phyloP scores from a whole-genome alignment of 2,888 invertebrate genomes.

The Tholera decimalis region DNA sequence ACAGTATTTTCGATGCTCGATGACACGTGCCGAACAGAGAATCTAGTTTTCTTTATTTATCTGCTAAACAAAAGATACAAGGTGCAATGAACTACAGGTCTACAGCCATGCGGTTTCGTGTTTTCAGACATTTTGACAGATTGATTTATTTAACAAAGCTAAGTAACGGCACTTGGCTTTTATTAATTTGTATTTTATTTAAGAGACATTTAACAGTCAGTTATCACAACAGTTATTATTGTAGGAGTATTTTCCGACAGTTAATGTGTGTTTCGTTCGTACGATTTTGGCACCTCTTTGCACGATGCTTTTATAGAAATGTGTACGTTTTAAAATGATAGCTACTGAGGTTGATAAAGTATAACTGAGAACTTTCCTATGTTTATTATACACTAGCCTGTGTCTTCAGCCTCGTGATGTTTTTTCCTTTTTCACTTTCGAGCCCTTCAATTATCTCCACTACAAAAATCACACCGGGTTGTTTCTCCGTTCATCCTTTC shows the following conservation, averaged over 20 bases:
- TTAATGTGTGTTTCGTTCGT: conserved; percentile 35
- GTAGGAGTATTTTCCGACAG: conserved; percentile 30
- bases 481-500: no score
- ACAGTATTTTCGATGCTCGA: conserved; percentile 1
- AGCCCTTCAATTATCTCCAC: no score
- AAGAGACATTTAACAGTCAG: neutral
- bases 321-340: conserved; percentile 24
- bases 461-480: no score
- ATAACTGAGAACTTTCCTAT: conserved; percentile 22
- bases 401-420: no score
- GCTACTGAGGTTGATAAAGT: conserved; percentile 17
- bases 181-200: conserved; percentile 19
- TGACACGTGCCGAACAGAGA: conserved; percentile 24
- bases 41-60: conserved; percentile 28
- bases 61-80: conserved; percentile 38
- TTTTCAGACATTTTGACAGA: conserved; percentile 1
- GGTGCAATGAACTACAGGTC: conserved; percentile 48
- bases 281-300: conserved; percentile 55
- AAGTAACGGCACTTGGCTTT: neutral
- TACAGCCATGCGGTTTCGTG: neutral
- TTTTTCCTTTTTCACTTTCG: no score
- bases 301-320: conserved; percentile 26
- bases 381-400: no score
- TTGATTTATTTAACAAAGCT: conserved; percentile 7
- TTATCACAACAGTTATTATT: conserved; percentile 16